These are phyloP conservation scores for Macrochelys suwanniensis DNA, from an alignment of 2,797 vertebrate species.

Conservation along the genomic window DNA sequence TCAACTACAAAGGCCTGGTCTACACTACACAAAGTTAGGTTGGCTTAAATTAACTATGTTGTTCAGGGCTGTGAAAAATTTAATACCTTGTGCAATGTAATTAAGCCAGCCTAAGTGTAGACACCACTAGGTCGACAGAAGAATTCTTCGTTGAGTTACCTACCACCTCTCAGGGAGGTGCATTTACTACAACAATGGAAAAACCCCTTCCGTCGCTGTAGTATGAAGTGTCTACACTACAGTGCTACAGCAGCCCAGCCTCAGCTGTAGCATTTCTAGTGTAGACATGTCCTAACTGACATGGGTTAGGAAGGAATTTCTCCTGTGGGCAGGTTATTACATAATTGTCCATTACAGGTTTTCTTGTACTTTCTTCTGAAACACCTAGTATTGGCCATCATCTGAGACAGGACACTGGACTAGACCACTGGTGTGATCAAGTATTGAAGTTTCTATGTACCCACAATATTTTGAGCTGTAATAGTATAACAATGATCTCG, in stretches of 20 bases:
- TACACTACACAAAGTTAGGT: too few species aligned
- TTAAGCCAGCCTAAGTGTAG: too few species aligned
- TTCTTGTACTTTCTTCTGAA: neutral
- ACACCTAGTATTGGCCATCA: neutral
- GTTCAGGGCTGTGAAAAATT: too few species aligned
- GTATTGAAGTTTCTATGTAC: neutral
- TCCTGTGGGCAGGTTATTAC: neutral
- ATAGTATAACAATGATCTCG: accelerated
- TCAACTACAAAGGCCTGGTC: too few species aligned
- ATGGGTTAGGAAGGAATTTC: neutral
- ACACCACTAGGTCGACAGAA: too few species aligned
- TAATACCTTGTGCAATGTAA: too few species aligned
- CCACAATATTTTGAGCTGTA: neutral
- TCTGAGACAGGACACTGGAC: neutral
- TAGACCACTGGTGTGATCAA: neutral
- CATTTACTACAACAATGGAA: neutral
- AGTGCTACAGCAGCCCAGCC: too few species aligned
- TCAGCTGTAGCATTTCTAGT: neutral
- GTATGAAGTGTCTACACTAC: too few species aligned
- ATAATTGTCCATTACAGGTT: neutral
- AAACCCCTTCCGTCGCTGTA: neutral
- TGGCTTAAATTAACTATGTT: too few species aligned
- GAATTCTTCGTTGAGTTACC: too few species aligned
- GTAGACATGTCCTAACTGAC: neutral
- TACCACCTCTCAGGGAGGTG: too few species aligned